Evolutionary conservation across 2,113 vertebrate genomes (phyloP).

Genomic region (Glaucomys volans): DNA sequence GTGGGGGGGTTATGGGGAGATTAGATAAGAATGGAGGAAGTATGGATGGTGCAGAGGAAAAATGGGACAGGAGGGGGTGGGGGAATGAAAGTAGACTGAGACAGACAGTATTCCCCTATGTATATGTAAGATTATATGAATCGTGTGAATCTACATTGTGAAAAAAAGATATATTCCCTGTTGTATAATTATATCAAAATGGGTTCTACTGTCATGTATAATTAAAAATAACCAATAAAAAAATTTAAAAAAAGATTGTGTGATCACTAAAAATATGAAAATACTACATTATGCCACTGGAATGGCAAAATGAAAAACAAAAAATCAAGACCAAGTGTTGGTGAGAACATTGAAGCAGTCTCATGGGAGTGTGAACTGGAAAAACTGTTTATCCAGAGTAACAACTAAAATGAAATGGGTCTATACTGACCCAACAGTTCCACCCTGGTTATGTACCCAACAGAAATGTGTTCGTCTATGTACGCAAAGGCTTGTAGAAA

Average conservation of each 20-base stretch:
- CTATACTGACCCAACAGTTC: not conserved
- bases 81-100: too few species aligned
- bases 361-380: not conserved
- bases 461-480: not conserved
- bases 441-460: not conserved
- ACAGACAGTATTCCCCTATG: too few species aligned
- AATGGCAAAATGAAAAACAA: conserved; percentile 7
- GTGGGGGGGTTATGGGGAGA: too few species aligned
- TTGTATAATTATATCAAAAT: too few species aligned
- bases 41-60: too few species aligned
- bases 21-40: too few species aligned
- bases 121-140: too few species aligned
- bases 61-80: too few species aligned
- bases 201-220: too few species aligned
- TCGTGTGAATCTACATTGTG: too few species aligned
- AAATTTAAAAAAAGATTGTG: not conserved
- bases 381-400: conserved; percentile 31
- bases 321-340: not conserved
- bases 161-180: too few species aligned
- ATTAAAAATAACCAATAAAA: too few species aligned
- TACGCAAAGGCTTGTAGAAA: not conserved
- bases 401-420: conserved; percentile 16
- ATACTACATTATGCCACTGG: not conserved
- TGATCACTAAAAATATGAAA: not conserved
- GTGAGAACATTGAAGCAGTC: not conserved